Evolutionary conservation across 2,113 vertebrate genomes (phyloP).

Genomic region (Clarias magur): DNA sequence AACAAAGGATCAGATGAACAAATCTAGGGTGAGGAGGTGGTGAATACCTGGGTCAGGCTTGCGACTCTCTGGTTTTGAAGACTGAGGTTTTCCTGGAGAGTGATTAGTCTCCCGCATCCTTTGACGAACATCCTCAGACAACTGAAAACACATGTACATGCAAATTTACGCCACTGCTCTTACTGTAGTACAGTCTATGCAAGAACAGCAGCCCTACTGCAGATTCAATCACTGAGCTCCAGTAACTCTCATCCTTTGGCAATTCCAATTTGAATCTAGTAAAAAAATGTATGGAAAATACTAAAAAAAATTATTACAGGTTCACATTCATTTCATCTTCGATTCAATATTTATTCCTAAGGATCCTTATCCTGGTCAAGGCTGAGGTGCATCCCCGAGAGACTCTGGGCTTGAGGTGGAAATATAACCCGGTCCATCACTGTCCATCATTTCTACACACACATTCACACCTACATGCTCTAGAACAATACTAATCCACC

Average conservation of each 20-base stretch:
- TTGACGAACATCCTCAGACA: constrained; percentile 69
- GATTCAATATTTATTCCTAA: background rate
- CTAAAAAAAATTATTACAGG: background rate
- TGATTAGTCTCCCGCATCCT: constrained; percentile 66
- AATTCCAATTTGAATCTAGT: background rate
- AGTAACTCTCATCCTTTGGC: background rate
- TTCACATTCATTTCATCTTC: background rate
- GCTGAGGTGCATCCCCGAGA: background rate
- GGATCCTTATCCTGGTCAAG: background rate
- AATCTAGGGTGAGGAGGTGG: background rate
- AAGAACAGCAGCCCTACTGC: constrained; percentile 9
- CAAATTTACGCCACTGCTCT: background rate
- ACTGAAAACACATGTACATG: constrained; percentile 53
- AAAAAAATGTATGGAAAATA: background rate
- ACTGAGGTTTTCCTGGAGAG: constrained; percentile 45
- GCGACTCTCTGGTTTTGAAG: constrained; percentile 43
- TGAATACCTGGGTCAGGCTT: constrained; percentile 60
- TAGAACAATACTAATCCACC: background rate
- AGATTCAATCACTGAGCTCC: constrained; percentile 1
- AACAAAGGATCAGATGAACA: background rate
- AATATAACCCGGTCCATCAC: background rate
- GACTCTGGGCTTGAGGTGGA: background rate
- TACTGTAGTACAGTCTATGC: background rate
- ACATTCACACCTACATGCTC: background rate
- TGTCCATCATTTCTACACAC: background rate